Conservation (phyloP, 2,888 invertebrate genomes). For the Seira ritae region DNA sequence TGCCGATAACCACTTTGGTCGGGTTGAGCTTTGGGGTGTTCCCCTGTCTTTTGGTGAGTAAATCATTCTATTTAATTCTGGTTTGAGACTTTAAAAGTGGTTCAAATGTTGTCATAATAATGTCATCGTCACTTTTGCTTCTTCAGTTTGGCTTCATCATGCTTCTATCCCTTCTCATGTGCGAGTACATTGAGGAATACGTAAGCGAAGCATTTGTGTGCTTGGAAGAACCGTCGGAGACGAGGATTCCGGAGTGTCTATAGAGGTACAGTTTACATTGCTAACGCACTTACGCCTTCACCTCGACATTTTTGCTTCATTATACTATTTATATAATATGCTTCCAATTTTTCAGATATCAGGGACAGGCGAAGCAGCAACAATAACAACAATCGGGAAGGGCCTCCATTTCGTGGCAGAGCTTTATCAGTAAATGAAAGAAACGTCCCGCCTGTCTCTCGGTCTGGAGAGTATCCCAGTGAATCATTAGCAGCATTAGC, state of each 20-base stretch:
- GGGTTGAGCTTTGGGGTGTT: conserved; percentile 57
- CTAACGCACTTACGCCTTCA: background rate
- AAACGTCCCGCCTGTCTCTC: no score
- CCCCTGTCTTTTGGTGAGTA: conserved; percentile 57
- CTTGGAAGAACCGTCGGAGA: conserved; percentile 54
- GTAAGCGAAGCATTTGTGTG: conserved; percentile 53
- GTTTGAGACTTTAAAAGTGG: background rate
- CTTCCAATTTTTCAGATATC: no score
- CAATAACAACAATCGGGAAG: no score
- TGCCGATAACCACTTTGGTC: conserved; percentile 47
- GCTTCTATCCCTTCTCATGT: conserved; percentile 52
- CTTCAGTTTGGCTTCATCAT: conserved; percentile 57
- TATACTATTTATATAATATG: background rate
- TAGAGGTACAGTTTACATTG: conserved; percentile 8
- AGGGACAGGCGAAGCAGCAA: no score
- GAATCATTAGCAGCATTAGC: no score
- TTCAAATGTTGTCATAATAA: background rate
- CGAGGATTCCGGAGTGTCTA: conserved; percentile 43
- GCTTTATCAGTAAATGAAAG: no score
- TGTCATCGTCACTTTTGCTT: background rate
- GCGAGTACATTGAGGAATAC: conserved; percentile 59
- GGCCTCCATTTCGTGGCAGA: no score
- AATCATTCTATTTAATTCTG: background rate
- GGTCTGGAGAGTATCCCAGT: no score
- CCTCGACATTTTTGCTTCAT: background rate